Conservation (phyloP, 2,888 invertebrate genomes). For the Sialis fuliginosa region DNA sequence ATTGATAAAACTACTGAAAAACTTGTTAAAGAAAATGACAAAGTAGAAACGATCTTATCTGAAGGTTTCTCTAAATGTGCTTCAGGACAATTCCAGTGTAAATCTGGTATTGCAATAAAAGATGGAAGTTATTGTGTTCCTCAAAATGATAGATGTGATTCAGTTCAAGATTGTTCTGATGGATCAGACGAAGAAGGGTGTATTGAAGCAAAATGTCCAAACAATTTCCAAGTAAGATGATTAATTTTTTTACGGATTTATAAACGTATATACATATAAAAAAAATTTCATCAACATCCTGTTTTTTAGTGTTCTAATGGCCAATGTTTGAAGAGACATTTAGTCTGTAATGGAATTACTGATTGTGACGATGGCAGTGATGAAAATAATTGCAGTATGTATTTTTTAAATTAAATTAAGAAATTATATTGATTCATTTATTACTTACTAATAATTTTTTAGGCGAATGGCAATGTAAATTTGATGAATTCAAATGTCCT, state of each 20-base stretch:
- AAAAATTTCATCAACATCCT: neutral
- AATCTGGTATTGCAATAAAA: slow-evolving; percentile 34
- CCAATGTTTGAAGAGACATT: slow-evolving; percentile 36
- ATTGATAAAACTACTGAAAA: neutral
- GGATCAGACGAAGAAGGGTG: slow-evolving; percentile 42
- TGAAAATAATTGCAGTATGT: slow-evolving; percentile 34
- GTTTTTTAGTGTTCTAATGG: slow-evolving; percentile 31
- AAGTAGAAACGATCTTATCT: neutral
- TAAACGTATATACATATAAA: neutral
- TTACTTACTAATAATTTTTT: slow-evolving; percentile 7
- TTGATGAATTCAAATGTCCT: slow-evolving; percentile 36
- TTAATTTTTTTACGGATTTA: neutral
- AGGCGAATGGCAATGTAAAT: slow-evolving; percentile 30
- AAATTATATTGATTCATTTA: slow-evolving; percentile 6
- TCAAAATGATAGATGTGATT: slow-evolving; percentile 32
- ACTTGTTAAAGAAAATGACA: neutral
- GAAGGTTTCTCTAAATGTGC: slow-evolving; percentile 31
- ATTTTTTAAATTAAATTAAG: neutral
- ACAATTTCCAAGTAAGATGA: slow-evolving; percentile 31
- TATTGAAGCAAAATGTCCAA: slow-evolving; percentile 33
- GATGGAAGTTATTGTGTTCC: slow-evolving; percentile 38
- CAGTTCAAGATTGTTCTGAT: slow-evolving; percentile 39
- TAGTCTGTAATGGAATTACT: slow-evolving; percentile 41
- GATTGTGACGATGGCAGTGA: slow-evolving; percentile 44
- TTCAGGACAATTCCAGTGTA: slow-evolving; percentile 37